These are phyloP conservation scores for Camelus dromedarius DNA, from an alignment of 2,113 vertebrate species.

Conservation along the genomic window DNA sequence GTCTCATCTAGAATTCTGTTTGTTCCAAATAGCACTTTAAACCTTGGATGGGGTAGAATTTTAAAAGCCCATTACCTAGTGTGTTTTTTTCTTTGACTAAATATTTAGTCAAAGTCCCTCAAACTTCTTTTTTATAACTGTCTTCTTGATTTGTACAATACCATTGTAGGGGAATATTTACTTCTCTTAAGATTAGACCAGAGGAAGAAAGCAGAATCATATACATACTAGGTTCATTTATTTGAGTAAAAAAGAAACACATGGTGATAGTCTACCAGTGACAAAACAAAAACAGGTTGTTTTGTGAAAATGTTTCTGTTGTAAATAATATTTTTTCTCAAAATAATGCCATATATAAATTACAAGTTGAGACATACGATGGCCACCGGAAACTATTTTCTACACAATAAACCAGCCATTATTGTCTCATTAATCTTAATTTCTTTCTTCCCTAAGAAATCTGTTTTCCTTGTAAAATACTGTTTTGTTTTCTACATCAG, in stretches of 20 bases:
- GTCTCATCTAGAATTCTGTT: background rate
- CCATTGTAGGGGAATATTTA: background rate
- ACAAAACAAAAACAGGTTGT: conserved; percentile 71
- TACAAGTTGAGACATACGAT: conserved; percentile 71
- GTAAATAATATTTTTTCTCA: conserved; percentile 77
- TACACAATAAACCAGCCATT: conserved; percentile 27
- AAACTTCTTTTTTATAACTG: background rate
- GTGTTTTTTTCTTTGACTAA: background rate
- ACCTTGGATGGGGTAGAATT: background rate
- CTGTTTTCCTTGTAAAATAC: conserved; percentile 57
- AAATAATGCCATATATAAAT: conserved; percentile 81
- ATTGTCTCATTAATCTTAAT: conserved; percentile 85
- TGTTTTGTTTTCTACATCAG: conserved; percentile 39
- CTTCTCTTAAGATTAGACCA: background rate
- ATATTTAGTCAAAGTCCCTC: background rate
- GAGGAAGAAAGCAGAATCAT: background rate
- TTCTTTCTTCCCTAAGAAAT: conserved; percentile 73
- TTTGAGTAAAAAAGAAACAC: conserved; percentile 64
- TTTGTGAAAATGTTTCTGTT: conserved; percentile 72
- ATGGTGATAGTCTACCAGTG: conserved; percentile 56
- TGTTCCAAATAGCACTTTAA: background rate
- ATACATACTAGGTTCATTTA: conserved; percentile 34
- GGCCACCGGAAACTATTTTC: conserved; percentile 37
- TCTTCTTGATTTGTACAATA: background rate
- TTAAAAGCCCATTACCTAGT: background rate